Percentiles rank a stretch among this genome's conserved stretches.
Conservation (phyloP, 2,888 invertebrate species). For the Catocala nupta region DNA sequence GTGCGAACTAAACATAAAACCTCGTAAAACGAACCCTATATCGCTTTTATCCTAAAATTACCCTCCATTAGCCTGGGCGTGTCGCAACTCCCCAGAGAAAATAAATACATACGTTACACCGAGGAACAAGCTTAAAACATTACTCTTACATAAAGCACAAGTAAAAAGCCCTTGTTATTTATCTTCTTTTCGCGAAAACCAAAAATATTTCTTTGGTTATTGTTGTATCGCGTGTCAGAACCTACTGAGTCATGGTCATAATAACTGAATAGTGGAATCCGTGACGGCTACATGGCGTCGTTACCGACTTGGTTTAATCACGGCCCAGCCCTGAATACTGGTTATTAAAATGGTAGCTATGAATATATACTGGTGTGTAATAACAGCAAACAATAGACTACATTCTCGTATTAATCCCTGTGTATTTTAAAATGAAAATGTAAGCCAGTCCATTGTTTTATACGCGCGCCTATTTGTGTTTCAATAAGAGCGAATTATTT, state of each 20-base stretch:
- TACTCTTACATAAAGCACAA: constrained; percentile 29
- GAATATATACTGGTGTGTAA: constrained; percentile 41
- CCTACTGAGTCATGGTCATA: constrained; percentile 54
- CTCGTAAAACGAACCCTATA: background rate
- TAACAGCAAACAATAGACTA: constrained; percentile 43
- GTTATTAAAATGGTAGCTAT: constrained; percentile 42
- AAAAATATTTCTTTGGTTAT: constrained; percentile 52
- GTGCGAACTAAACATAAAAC: background rate
- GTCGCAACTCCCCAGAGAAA: constrained; percentile 16
- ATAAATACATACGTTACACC: constrained; percentile 26
- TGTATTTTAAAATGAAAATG: constrained; percentile 33
- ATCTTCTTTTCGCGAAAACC: constrained; percentile 44
- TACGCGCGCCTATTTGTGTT: constrained; percentile 12
- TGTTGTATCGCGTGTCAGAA: constrained; percentile 60
- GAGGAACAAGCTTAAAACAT: constrained; percentile 32
- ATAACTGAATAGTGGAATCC: constrained; percentile 48
- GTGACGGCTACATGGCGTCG: constrained; percentile 24
- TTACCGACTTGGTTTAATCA: constrained; percentile 38
- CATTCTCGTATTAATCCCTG: constrained; percentile 28
- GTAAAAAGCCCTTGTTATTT: constrained; percentile 37
- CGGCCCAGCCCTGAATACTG: constrained; percentile 35
- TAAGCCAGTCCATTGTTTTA: constrained; percentile 17
- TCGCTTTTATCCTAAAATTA: constrained; percentile 5
- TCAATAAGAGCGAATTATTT: constrained; percentile 7
- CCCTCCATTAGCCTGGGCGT: constrained; percentile 20